Conservation (phyloP, 2,797 vertebrate species). For the Alcedo quadribrachys region DNA sequence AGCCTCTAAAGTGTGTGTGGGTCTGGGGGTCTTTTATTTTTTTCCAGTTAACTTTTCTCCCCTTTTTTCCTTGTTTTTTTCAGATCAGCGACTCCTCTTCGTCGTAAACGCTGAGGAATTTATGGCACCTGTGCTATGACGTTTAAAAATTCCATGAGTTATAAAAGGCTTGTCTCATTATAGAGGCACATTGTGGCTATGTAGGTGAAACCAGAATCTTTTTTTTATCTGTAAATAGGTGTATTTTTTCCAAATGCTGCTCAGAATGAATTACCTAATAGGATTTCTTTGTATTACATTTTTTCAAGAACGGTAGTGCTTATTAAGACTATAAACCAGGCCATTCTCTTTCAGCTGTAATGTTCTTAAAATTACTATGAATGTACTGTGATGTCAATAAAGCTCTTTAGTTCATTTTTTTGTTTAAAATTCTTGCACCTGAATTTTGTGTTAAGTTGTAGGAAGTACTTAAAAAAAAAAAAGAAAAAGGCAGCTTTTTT, state of each 20-base stretch:
- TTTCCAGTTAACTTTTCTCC: conserved; percentile 73
- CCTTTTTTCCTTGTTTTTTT: conserved; percentile 84
- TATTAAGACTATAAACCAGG: conserved; percentile 79
- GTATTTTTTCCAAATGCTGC: conserved; percentile 91
- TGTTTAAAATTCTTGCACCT: conserved; percentile 83
- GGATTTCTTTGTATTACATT: conserved; percentile 89
- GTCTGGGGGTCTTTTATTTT: conserved; percentile 54
- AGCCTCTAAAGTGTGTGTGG: conserved; percentile 74
- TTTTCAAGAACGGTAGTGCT: conserved; percentile 85
- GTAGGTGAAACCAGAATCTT: conserved; percentile 91
- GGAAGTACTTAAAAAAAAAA: conserved; percentile 24
- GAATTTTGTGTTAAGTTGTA: conserved; percentile 79
- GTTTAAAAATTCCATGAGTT: conserved; percentile 99
- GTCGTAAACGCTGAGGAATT: conserved; percentile 94
- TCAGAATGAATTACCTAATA: conserved; percentile 86
- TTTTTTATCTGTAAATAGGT: conserved; percentile 94
- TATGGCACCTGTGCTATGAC: conserved; percentile 85
- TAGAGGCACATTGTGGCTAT: conserved; percentile 96
- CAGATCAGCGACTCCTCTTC: conserved; percentile 93
- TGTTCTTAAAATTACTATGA: conserved; percentile 84
- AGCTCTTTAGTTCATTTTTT: conserved; percentile 84
- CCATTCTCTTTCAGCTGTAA: conserved; percentile 87
- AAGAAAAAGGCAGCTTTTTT: conserved; percentile 74
- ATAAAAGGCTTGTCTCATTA: conserved; percentile 99
- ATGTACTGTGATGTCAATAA: conserved; percentile 89